Evolutionary conservation across 2,113 vertebrate species (phyloP).

Genomic region (Brachirus orientalis): DNA sequence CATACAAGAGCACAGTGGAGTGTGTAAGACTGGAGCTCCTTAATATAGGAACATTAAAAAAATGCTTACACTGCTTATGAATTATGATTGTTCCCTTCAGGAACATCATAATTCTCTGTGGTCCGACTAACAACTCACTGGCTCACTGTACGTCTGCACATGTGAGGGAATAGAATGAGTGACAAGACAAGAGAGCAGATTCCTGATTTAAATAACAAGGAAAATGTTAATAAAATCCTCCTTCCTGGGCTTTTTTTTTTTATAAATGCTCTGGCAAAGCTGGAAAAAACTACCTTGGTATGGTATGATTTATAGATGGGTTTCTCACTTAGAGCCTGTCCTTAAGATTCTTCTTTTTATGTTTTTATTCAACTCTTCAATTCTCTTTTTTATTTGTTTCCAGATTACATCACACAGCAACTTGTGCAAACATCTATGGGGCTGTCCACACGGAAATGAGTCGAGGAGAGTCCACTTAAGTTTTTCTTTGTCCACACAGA

Average conservation of each 20-base stretch:
- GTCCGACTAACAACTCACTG: too few species aligned
- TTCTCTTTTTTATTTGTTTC: background rate
- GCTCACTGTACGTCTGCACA: constrained; percentile 36
- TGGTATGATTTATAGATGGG: too few species aligned
- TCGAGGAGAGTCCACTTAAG: too few species aligned
- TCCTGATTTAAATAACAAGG: too few species aligned
- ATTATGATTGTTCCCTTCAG: constrained; percentile 8
- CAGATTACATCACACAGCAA: too few species aligned
- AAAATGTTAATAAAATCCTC: too few species aligned
- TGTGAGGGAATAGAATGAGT: background rate
- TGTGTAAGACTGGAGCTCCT: background rate
- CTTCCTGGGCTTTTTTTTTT: too few species aligned
- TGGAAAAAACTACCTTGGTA: too few species aligned
- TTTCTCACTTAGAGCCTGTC: background rate
- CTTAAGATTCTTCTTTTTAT: background rate
- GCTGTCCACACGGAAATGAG: too few species aligned
- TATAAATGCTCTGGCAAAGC: too few species aligned
- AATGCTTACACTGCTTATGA: constrained; percentile 11
- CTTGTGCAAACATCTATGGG: too few species aligned
- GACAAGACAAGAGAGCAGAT: constrained; percentile 16
- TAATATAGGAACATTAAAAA: constrained; percentile 14
- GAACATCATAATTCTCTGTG: constrained; percentile 47
- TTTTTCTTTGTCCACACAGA: too few species aligned
- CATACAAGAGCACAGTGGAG: constrained; percentile 4
- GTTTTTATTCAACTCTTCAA: background rate